These are phyloP conservation scores for Amphibalanus amphitrite DNA, from an alignment of 1,140 invertebrate genomes.

Conservation along the genomic window DNA sequence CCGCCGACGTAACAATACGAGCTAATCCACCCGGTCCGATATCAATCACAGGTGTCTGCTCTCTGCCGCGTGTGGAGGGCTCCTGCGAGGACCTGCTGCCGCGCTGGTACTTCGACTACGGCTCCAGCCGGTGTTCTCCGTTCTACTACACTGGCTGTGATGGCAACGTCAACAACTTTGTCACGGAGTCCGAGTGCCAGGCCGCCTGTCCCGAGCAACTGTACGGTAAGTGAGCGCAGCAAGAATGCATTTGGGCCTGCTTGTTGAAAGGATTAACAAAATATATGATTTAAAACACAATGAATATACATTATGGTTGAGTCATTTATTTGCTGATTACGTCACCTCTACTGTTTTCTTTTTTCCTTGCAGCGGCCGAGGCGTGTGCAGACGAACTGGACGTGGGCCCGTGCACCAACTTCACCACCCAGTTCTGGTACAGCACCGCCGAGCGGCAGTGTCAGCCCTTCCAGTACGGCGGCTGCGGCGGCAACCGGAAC, in stretches of 20 bases:
- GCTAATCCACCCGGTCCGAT: no score
- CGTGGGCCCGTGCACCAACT: background rate
- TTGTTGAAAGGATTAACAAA: no score
- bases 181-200: constrained; percentile 48
- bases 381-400: background rate
- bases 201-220: background rate
- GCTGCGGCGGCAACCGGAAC: constrained; percentile 72
- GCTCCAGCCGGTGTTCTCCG: constrained; percentile 70
- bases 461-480: constrained; percentile 51
- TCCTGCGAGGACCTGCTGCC: background rate
- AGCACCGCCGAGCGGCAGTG: background rate
- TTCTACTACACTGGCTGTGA: constrained; percentile 84
- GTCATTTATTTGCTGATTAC: no score
- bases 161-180: constrained; percentile 63
- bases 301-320: no score
- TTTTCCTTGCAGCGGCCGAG: background rate
- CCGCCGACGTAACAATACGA: no score
- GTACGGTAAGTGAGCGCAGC: background rate
- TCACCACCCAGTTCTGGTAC: background rate
- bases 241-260: no score
- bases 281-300: no score
- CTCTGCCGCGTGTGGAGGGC: background rate
- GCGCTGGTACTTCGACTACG: constrained; percentile 65
- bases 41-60: background rate
- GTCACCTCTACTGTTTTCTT: no score